Base-by-base conservation (phyloP, 2,113 vertebrate genomes). In the Emydura subglobosa region DNA sequence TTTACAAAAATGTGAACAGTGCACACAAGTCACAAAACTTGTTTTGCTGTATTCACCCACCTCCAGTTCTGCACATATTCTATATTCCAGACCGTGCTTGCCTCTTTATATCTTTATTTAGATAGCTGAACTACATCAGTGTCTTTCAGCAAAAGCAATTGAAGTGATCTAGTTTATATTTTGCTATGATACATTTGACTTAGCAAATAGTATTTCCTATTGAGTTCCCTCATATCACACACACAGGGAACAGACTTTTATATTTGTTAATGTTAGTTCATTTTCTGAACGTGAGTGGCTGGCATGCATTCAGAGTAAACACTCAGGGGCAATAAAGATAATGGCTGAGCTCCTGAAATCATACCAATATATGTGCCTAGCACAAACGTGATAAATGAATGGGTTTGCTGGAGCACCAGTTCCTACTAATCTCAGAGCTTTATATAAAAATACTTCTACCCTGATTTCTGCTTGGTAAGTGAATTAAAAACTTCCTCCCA, bases 281-380 rank as follows among this genome's bases (percentile, higher is more conserved):
- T 13, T 55, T 65, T 80, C 57, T 50, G 72, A 89, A 80, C 47
- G 21, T 83, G 6, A 83, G 85, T 80, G 39, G n/a, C 49, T 79
- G 79, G 54, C 68, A 49, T 49, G 44, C 59, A 16, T 86, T 34
- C 2, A 2, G 22, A 39, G 57, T 31, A 6, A 12, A 7, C 39
- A 19, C 44, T 86, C 51, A 44, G 42, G 79, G 54, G 11, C 3
- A 39, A 49, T 3, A 29, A 4, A 5, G 17, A 29, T 27, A 72
- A 42, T 0, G 0, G 21, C 44, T 25, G 42, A 0, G 0, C 17
- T 50, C 44, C 10, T 39, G 54, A 82, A 83, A 84, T 79, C 31
- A 39, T 14, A 82, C 10, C 7, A 54, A 27, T 12, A 5, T 9
- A 17, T 8, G 0, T 27, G 54, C 16, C 24, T 55, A 83, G 68